phyloP scores from a whole-genome alignment of 2,888 invertebrate species.

The Pachydiplax longipennis region DNA sequence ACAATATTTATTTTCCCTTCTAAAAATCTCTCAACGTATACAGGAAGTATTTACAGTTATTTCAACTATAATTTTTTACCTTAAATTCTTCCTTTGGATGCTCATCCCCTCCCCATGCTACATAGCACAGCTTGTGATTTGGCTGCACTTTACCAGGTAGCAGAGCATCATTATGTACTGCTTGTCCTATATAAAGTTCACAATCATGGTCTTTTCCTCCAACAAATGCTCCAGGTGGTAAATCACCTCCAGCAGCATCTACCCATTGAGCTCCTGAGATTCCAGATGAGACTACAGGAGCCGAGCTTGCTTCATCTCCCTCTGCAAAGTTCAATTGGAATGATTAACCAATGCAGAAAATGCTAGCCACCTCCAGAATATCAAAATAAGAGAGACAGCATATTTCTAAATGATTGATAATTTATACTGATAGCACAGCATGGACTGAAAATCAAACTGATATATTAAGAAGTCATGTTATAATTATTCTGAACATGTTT shows the following conservation, averaged over 20 bases:
- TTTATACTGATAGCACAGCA: too few species aligned
- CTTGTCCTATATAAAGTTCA: conserved; percentile 74
- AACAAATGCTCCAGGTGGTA: conserved; percentile 78
- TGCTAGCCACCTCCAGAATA: too few species aligned
- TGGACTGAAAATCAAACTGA: too few species aligned
- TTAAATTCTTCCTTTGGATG: conserved; percentile 75
- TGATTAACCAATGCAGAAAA: not conserved
- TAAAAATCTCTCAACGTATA: too few species aligned
- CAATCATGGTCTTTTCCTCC: conserved; percentile 69
- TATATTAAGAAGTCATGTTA: too few species aligned
- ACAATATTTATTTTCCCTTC: too few species aligned
- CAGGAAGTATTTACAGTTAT: too few species aligned
- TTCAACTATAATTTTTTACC: conserved; percentile 57
- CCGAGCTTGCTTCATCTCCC: conserved; percentile 27
- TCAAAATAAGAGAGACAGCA: too few species aligned
- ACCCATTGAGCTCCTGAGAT: conserved; percentile 69
- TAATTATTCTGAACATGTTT: too few species aligned
- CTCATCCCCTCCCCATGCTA: conserved; percentile 80
- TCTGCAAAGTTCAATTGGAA: not conserved
- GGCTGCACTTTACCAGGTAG: conserved; percentile 81
- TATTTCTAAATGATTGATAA: too few species aligned
- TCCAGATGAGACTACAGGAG: conserved; percentile 51
- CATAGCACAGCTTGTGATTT: conserved; percentile 72
- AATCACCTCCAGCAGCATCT: conserved; percentile 69
- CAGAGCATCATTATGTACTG: conserved; percentile 73